These are phyloP conservation scores for Nothura maculosa DNA, from an alignment of 2,797 vertebrate species.

Conservation along the genomic window DNA sequence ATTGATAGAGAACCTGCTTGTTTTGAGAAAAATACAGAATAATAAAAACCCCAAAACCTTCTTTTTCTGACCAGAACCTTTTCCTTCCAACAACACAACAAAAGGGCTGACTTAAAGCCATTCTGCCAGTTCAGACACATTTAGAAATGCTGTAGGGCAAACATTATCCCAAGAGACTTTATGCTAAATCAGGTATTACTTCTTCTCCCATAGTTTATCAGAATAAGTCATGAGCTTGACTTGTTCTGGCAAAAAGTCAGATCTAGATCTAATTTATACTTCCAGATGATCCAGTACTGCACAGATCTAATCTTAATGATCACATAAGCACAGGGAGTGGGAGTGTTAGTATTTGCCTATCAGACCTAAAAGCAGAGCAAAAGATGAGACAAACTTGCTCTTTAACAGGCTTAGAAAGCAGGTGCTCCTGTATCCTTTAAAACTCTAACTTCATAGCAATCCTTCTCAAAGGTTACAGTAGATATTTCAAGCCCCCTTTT, in stretches of 20 bases:
- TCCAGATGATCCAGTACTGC: constrained; percentile 15
- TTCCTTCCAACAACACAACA: neutral
- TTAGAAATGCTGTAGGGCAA: neutral
- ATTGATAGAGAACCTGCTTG: neutral
- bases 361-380: neutral
- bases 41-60: neutral
- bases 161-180: neutral
- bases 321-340: neutral
- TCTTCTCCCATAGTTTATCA: neutral
- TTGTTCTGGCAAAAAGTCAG: neutral
- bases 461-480: neutral
- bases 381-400: neutral
- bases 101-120: neutral
- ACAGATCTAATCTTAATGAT: neutral
- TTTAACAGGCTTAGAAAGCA: neutral
- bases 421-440: neutral
- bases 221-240: neutral
- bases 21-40: neutral
- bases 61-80: neutral
- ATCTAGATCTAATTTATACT: neutral
- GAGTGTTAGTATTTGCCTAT: constrained; percentile 16
- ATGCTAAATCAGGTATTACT: neutral
- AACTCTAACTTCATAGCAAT: neutral
- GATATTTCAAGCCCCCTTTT: neutral
- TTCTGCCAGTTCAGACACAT: neutral